These are phyloP conservation scores for Sinella curviseta DNA, from an alignment of 1,140 invertebrate genomes.

Conservation along the genomic window DNA sequence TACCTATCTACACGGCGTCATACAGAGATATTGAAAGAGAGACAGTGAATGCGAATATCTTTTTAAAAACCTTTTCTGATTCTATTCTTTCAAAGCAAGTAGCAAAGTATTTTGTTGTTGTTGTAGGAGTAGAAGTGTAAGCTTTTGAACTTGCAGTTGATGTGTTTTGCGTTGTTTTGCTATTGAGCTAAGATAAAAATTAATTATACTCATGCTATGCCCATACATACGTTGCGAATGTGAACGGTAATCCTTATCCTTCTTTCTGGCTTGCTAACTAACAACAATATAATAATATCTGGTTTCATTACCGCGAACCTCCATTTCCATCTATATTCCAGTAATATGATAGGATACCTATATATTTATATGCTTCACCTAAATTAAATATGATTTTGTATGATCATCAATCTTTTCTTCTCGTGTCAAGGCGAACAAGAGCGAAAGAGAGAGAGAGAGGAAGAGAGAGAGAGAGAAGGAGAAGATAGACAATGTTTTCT, in stretches of 20 bases:
- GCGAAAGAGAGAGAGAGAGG: not conserved
- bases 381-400: slow-evolving; percentile 1
- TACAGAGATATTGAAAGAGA: no score
- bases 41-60: no score
- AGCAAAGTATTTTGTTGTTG: no score
- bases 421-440: not conserved
- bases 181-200: not conserved
- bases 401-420: slow-evolving; percentile 14
- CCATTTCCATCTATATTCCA: no score
- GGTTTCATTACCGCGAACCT: not conserved
- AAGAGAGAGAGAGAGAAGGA: not conserved
- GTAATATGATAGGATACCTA: no score
- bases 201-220: not conserved
- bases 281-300: not conserved
- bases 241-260: slow-evolving; percentile 1
- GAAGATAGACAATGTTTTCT: not conserved
- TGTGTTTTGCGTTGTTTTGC: not conserved
- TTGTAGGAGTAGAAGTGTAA: no score
- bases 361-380: no score
- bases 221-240: no score
- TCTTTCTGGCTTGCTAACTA: not conserved
- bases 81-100: no score
- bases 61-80: no score
- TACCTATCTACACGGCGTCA: no score
- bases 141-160: not conserved